phyloP scores from a whole-genome alignment of 2,888 invertebrate species.

The Syrista parreyssii region DNA sequence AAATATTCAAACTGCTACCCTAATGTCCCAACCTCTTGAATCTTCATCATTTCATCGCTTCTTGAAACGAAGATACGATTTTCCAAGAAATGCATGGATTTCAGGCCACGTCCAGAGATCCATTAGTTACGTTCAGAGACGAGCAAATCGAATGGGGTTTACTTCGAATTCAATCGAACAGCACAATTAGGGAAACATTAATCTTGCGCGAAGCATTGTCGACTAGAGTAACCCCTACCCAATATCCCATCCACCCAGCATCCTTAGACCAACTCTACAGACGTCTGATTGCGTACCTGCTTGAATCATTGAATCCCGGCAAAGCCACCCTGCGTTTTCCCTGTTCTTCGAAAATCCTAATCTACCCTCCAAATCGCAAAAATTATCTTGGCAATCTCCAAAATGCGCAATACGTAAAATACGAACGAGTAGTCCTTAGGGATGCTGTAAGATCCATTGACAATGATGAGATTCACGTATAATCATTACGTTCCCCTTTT shows the following conservation, averaged over 20 bases:
- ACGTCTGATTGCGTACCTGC: background rate
- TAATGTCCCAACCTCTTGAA: background rate
- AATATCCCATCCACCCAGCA: background rate
- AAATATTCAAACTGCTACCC: background rate
- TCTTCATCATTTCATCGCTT: background rate
- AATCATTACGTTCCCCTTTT: background rate
- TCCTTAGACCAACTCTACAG: background rate
- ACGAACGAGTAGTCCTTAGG: too few species aligned
- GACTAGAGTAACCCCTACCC: background rate
- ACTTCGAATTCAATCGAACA: constrained; percentile 30
- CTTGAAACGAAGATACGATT: background rate
- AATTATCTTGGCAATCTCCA: too few species aligned
- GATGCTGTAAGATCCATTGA: too few species aligned
- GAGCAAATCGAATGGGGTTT: constrained; percentile 24
- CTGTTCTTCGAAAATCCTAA: too few species aligned
- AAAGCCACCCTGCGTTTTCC: background rate
- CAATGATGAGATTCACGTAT: too few species aligned
- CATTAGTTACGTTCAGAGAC: constrained; percentile 24
- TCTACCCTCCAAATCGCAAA: too few species aligned
- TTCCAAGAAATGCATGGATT: constrained; percentile 17
- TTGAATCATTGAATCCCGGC: background rate
- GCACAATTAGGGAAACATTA: constrained; percentile 33
- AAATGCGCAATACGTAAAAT: too few species aligned
- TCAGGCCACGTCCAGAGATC: constrained; percentile 19
- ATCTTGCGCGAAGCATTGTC: constrained; percentile 13